These are phyloP conservation scores for Phanerotoma sp. DNA, from an alignment of 2,888 invertebrate genomes.

Conservation along the genomic window DNA sequence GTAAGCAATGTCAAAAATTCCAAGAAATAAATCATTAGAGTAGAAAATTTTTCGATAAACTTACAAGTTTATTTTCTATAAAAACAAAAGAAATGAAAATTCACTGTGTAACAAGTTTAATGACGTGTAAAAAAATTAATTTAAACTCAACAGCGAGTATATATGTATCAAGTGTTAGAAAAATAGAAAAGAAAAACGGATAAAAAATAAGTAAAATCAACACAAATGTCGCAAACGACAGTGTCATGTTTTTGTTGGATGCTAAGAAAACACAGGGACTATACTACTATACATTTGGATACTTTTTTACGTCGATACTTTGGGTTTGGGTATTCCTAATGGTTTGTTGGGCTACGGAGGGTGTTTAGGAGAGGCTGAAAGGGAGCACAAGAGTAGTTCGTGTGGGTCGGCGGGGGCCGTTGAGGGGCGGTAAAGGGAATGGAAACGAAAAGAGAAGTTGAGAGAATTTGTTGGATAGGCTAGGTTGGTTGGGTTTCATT, in stretches of 20 bases:
- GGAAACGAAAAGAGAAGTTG: neutral
- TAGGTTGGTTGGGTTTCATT: neutral
- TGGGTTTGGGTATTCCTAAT: constrained; percentile 6
- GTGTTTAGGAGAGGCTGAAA: neutral
- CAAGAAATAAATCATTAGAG: no score
- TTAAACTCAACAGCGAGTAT: no score
- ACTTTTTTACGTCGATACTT: constrained; percentile 5
- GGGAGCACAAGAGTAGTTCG: neutral
- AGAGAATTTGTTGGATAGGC: neutral
- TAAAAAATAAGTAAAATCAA: neutral
- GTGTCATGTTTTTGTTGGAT: neutral
- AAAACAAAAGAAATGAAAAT: no score
- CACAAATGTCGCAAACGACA: neutral
- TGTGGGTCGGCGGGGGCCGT: no score
- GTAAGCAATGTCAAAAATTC: no score
- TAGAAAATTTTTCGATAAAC: no score
- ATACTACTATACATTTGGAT: neutral
- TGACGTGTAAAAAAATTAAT: no score
- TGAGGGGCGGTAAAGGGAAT: no score
- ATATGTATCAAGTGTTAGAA: no score
- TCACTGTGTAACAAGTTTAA: no score
- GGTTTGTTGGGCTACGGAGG: constrained; percentile 12
- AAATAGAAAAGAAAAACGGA: neutral
- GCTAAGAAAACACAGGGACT: neutral
- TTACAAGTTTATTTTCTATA: no score